phyloP scores from a whole-genome alignment of 2,797 vertebrate species.

The Hybognathus amarus region DNA sequence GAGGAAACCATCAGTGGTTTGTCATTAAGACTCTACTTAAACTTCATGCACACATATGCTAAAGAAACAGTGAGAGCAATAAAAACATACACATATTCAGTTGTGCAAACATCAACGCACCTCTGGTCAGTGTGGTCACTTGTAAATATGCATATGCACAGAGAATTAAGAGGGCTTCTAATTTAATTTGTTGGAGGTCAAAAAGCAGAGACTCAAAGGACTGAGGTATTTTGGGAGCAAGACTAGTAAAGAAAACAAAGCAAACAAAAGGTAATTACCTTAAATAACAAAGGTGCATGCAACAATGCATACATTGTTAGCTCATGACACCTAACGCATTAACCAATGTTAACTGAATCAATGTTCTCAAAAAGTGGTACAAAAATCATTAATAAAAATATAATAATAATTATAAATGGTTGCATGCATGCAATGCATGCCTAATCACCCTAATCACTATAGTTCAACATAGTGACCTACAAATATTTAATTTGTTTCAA shows the following conservation, averaged over 20 bases:
- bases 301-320: background rate
- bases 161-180: constrained; percentile 35
- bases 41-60: background rate
- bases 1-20: constrained; percentile 62
- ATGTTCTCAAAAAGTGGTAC: background rate
- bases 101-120: constrained; percentile 14
- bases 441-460: background rate
- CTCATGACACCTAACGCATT: background rate
- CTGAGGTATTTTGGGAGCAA: constrained; percentile 24
- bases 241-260: constrained; percentile 25
- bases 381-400: background rate
- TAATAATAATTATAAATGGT: background rate
- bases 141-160: constrained; percentile 19
- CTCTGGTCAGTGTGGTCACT: constrained; percentile 5
- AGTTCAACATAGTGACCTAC: background rate
- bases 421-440: background rate
- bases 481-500: background rate
- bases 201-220: constrained; percentile 40
- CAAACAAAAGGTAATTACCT: background rate
- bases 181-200: constrained; percentile 57
- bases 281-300: background rate
- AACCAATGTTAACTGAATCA: background rate
- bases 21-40: constrained; percentile 18
- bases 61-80: background rate
- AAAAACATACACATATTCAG: constrained; percentile 11